Conservation (phyloP, 1,140 invertebrate genomes). For the Limonius californicus region DNA sequence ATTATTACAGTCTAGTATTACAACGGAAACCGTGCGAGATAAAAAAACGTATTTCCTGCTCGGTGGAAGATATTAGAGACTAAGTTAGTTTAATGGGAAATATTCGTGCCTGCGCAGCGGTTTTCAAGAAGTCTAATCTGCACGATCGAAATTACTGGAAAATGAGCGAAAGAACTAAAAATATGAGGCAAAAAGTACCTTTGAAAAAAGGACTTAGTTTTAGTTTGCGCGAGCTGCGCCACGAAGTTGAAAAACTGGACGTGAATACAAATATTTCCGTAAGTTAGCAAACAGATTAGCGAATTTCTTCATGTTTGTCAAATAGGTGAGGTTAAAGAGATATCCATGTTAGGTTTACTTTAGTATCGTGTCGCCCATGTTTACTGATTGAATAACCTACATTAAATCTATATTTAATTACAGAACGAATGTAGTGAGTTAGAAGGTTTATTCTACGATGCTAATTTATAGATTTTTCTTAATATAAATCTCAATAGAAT, state of each 20-base stretch:
- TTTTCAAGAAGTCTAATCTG: too few species aligned
- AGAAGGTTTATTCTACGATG: too few species aligned
- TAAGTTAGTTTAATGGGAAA: not conserved
- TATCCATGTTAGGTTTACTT: too few species aligned
- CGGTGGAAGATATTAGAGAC: not conserved
- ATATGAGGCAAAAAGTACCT: not conserved
- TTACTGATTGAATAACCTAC: not conserved
- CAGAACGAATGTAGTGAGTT: too few species aligned
- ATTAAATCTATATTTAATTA: too few species aligned
- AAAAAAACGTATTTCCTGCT: not conserved
- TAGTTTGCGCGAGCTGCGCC: slow-evolving; percentile 29
- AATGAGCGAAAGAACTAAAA: too few species aligned
- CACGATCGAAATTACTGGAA: too few species aligned
- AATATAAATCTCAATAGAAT: too few species aligned
- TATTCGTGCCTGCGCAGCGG: too few species aligned
- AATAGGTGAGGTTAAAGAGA: too few species aligned
- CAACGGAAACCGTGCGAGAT: not conserved
- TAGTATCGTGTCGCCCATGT: not conserved
- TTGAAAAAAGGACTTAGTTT: slow-evolving; percentile 31
- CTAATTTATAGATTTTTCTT: too few species aligned
- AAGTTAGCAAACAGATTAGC: not conserved
- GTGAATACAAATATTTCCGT: not conserved
- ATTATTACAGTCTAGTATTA: not conserved
- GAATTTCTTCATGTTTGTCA: too few species aligned
- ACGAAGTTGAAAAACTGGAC: slow-evolving; percentile 30